A percentile compares a stretch with the other conserved stretches of the same genome.
Conservation (phyloP, 2,113 vertebrate species). For the Fulmarus glacialis region DNA sequence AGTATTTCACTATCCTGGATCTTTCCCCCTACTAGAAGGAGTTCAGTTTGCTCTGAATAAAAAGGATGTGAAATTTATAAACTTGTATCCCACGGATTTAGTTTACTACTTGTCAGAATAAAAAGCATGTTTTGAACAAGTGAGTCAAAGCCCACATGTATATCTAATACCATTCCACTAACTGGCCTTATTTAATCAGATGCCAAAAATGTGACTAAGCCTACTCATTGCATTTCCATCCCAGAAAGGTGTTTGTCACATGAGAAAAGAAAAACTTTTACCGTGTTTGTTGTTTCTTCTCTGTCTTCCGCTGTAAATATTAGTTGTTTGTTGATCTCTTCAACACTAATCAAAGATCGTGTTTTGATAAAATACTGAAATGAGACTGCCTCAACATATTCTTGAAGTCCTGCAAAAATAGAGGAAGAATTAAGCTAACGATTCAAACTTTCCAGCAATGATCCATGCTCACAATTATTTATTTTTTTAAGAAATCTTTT, state of each 20-base stretch:
- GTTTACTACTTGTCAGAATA: conserved; percentile 4
- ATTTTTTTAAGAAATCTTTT: background rate
- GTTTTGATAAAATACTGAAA: conserved; percentile 96
- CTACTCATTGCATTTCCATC: background rate
- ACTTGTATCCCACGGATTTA: background rate
- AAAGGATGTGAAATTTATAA: conserved; percentile 13
- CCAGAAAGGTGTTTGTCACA: background rate
- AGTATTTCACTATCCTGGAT: background rate
- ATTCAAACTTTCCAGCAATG: background rate
- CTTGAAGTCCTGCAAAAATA: conserved; percentile 87
- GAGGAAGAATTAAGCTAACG: background rate
- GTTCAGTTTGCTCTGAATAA: background rate
- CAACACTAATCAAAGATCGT: conserved; percentile 89
- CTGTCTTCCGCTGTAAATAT: conserved; percentile 82
- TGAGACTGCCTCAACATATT: conserved; percentile 94
- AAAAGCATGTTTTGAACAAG: background rate
- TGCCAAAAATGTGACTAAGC: conserved; percentile 4
- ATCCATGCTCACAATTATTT: background rate
- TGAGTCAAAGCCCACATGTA: background rate
- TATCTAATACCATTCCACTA: background rate
- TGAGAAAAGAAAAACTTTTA: conserved; percentile 55
- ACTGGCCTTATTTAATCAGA: conserved; percentile 12
- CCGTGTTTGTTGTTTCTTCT: conserved; percentile 74
- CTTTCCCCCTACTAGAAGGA: background rate
- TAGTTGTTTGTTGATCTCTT: conserved; percentile 92